Evolutionary conservation across 2,113 vertebrate species (phyloP).

Genomic region (Eleginops maclovinus): DNA sequence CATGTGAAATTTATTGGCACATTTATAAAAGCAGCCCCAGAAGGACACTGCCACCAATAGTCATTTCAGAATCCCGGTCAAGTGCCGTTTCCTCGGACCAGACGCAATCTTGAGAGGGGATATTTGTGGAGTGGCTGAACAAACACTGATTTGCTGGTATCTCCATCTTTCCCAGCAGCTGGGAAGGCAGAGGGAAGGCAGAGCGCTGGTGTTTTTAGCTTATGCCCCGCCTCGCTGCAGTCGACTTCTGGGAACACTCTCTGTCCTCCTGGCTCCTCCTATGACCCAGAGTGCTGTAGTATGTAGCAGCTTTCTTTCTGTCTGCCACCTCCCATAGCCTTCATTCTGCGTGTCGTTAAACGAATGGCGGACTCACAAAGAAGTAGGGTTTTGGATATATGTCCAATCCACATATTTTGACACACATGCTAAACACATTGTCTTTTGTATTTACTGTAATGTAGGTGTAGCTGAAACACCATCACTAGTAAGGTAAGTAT

Average conservation of each 20-base stretch:
- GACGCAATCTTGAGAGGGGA: slow-evolving; percentile 82
- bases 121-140: slow-evolving; percentile 89
- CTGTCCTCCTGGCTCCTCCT: slow-evolving; percentile 76
- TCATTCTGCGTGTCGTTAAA: slow-evolving; percentile 18
- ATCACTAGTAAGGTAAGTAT: too few species aligned
- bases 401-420: slow-evolving; percentile 7
- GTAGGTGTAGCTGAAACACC: too few species aligned
- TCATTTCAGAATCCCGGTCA: slow-evolving; percentile 82
- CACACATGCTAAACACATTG: too few species aligned
- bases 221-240: slow-evolving; percentile 64
- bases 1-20: slow-evolving; percentile 88
- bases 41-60: slow-evolving; percentile 84
- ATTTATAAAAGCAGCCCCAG: slow-evolving; percentile 82
- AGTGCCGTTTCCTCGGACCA: slow-evolving; percentile 83
- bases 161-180: slow-evolving; percentile 86
- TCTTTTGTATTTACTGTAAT: too few species aligned
- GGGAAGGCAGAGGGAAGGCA: slow-evolving; percentile 72
- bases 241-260: slow-evolving; percentile 78
- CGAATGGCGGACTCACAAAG: slow-evolving; percentile 31
- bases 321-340: slow-evolving; percentile 39
- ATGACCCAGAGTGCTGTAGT: slow-evolving; percentile 54
- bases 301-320: slow-evolving; percentile 26
- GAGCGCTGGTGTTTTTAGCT: slow-evolving; percentile 57
- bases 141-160: slow-evolving; percentile 89
- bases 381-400: slow-evolving; percentile 24